Percentiles rank a stretch among this genome's conserved stretches.
Conservation (phyloP, 2,113 vertebrate genomes). For the Hyla sarda region DNA sequence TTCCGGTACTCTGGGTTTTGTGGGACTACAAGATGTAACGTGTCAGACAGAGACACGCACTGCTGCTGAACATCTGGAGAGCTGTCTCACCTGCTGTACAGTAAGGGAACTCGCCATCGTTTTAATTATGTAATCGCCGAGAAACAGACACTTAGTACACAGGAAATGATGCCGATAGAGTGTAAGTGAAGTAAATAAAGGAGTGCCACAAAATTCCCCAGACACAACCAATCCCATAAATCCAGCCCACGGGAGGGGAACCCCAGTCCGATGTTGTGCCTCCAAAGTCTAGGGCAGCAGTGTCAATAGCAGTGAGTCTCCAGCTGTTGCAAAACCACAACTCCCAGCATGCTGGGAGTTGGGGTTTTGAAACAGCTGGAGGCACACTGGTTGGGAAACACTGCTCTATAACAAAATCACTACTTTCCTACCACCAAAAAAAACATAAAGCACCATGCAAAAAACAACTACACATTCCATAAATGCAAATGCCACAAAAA, state of each 20-base stretch:
- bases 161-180: slow-evolving; percentile 22
- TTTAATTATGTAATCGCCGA: background rate
- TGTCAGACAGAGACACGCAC: background rate
- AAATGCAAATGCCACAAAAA: too few species aligned
- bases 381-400: too few species aligned
- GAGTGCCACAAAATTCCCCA: slow-evolving; percentile 2
- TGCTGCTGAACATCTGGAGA: background rate
- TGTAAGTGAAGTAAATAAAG: slow-evolving; percentile 4
- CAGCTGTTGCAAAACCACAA: background rate
- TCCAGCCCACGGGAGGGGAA: background rate
- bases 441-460: too few species aligned
- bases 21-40: background rate
- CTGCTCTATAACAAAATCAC: too few species aligned
- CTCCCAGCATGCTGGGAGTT: too few species aligned
- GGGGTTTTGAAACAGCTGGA: too few species aligned
- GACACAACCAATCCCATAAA: background rate
- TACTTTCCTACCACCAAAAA: too few species aligned
- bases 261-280: background rate
- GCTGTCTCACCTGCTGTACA: background rate
- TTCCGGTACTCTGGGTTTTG: background rate
- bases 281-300: too few species aligned
- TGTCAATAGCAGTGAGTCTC: background rate
- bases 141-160: background rate
- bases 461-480: too few species aligned
- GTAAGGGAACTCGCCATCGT: background rate